A percentile compares a stretch with the other conserved stretches of the same genome.
Evolutionary conservation across 1,140 invertebrate genomes (phyloP).

Genomic region (Bombus pascuorum): DNA sequence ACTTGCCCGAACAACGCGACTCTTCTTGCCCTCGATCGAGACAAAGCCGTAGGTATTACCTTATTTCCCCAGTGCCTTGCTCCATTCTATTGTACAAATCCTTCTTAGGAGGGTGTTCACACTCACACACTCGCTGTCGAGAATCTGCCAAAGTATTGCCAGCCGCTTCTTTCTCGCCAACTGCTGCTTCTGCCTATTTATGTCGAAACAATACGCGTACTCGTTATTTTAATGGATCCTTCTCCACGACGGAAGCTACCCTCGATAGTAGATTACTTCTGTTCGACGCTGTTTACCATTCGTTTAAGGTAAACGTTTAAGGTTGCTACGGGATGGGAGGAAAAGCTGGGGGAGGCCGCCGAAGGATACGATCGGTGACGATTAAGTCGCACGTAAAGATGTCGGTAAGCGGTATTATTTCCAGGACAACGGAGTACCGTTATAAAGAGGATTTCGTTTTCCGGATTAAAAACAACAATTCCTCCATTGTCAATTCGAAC

Average conservation of each 20-base stretch:
- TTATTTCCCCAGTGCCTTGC: conserved; percentile 75
- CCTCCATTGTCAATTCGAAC: conserved; percentile 37
- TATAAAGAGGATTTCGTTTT: conserved; percentile 25
- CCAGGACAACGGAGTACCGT: not conserved
- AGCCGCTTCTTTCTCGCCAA: conserved; percentile 8
- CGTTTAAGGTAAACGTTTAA: not conserved
- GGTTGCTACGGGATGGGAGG: not conserved
- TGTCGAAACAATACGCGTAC: conserved; percentile 6
- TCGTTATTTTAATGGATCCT: conserved; percentile 43
- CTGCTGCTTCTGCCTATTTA: conserved; percentile 15
- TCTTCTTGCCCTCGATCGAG: conserved; percentile 69
- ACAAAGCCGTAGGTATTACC: conserved; percentile 75
- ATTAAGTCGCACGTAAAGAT: not conserved
- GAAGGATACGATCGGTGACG: not conserved
- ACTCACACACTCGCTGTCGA: conserved; percentile 33
- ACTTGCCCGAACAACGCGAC: conserved; percentile 52
- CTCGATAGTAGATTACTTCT: not conserved
- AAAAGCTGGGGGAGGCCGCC: not conserved
- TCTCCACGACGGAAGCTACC: not conserved
- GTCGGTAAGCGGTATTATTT: conserved; percentile 2
- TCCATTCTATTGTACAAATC: conserved; percentile 71
- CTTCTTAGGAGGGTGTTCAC: conserved; percentile 70
- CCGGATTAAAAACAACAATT: conserved; percentile 37
- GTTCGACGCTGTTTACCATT: not conserved
- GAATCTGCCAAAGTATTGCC: conserved; percentile 39